Base-by-base conservation (phyloP, 2,888 invertebrate genomes). In the Trissonchulus sp. region DNA sequence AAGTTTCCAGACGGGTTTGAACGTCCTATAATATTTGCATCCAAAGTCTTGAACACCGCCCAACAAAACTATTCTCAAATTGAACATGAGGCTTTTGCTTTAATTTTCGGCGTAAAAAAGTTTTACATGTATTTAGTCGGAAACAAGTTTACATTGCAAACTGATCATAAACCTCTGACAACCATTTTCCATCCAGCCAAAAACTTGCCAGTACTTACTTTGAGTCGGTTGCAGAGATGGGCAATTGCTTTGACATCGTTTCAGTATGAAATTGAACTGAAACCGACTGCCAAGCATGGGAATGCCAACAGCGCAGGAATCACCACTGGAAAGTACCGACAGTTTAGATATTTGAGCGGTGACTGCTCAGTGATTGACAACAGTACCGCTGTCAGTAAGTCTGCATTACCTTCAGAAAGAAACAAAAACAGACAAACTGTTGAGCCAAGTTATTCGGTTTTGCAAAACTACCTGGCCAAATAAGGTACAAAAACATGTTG, bases 141-240 rank as follows among this genome's bases (percentile, higher is more conserved):
- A 28, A 18, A n/a, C 3, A 18, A 63, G 15, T 30, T 63, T n/a
- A 30, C 8, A 15, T 30, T 63, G n/a, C 28, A 28, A 15, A 63
- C 65, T 63, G 65, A 63, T 30, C 65, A 63, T 28, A 63, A 63
- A n/a, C 15, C 65, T 15, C n/a, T 63, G 23, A 48, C 48, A 48
- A 23, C 48, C 23, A 48, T 48, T 15, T 48, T 48, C 23, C 48
- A 48, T 48, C 48, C 48, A 48, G 23, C 48, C 8, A 8, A 23
- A 15, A 23, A 8, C 23, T 23, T 48, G 48, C 48, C 48, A 15
- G 48, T 48, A 23, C 48, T 48, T 8, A 48, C 48, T 8, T 8
- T 48, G 48, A 48, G 48, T 48, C 48, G 48, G 23, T 48, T 48
- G 23, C 48, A 48, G 23, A 8, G 48, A 48, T 48, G 48, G 48